Base-by-base conservation (phyloP, 2,888 invertebrate genomes). In the Buathra laborator region DNA sequence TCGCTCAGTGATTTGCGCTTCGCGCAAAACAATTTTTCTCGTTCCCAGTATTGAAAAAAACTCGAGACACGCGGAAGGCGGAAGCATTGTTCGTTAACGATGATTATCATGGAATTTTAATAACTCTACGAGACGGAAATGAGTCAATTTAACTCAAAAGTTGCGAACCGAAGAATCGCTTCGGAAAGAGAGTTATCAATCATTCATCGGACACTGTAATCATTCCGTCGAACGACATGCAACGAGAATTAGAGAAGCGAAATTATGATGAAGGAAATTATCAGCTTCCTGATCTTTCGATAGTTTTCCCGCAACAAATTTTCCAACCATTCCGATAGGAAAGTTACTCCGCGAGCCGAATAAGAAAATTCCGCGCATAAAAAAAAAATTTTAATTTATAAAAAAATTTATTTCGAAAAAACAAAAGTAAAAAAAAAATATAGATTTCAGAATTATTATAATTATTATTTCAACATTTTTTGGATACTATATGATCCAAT, bases 91-190 rank as follows among this genome's bases (percentile, higher is more conserved):
- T 44, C 46, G 46, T 59, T 37, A 9, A 37, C 64, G 43, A 62
- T 32, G 51, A 71, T 62, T 71, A 70, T 51, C 70, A 3, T 43
- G 43, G 71, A 79, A 79, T 70, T 70, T 71, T 51, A 62, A 32
- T 48, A 79, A n/a, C 37, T 51, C 9, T 19, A 19, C 24, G 19
- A 62, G 32, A 51, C 70, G 78, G 71, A 71, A 79, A 79, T 37
- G 48, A 37, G 24, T 44, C 19, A 48, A 71, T 43, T 48, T 64
- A 53, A 64, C 19, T 19, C 24, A 14, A n/a, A 62, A 78, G 64
- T 79, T 71, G 44, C 76, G 53, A 70, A 64, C 71, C 78, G 51
- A 16, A n/a, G 10, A 44, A 62, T 62, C 32, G 10, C 37, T 62
- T n/a, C 19, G 43, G 24, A 44, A 12, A 76, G n/a, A 0, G 46